Evolutionary conservation across 2,888 invertebrate genomes (phyloP).

Genomic region (Ectropis crepuscularia): DNA sequence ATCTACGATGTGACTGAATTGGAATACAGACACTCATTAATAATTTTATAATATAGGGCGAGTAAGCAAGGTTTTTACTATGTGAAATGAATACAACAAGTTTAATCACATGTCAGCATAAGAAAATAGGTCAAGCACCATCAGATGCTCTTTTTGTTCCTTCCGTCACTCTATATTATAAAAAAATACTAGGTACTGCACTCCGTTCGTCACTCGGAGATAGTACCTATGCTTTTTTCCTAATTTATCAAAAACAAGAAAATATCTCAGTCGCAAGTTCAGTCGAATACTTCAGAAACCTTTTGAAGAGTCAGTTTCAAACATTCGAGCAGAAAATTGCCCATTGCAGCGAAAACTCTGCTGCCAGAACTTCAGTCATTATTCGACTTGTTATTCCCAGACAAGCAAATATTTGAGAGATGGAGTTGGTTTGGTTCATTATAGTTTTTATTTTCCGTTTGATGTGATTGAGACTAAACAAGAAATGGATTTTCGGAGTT

Average conservation of each 20-base stretch:
- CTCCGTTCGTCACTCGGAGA: too few species aligned
- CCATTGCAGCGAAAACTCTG: constrained; percentile 21
- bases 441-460: constrained; percentile 75
- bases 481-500: constrained; percentile 64
- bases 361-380: constrained; percentile 37
- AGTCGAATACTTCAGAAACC: constrained; percentile 1
- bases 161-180: too few species aligned
- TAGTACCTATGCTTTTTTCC: background rate
- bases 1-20: too few species aligned
- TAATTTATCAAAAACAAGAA: background rate
- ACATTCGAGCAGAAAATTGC: constrained; percentile 21
- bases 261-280: background rate
- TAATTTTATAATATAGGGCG: background rate
- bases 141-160: too few species aligned
- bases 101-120: too few species aligned
- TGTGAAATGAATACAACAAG: too few species aligned
- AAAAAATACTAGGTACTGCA: too few species aligned
- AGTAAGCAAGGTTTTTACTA: too few species aligned
- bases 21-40: too few species aligned
- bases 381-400: constrained; percentile 50
- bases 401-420: constrained; percentile 74
- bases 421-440: constrained; percentile 73
- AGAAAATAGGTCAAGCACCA: too few species aligned
- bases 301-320: constrained; percentile 6
- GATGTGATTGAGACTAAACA: constrained; percentile 79